These are phyloP conservation scores for Neodon shergylaensis DNA, from an alignment of 2,113 vertebrate genomes.

Conservation along the genomic window DNA sequence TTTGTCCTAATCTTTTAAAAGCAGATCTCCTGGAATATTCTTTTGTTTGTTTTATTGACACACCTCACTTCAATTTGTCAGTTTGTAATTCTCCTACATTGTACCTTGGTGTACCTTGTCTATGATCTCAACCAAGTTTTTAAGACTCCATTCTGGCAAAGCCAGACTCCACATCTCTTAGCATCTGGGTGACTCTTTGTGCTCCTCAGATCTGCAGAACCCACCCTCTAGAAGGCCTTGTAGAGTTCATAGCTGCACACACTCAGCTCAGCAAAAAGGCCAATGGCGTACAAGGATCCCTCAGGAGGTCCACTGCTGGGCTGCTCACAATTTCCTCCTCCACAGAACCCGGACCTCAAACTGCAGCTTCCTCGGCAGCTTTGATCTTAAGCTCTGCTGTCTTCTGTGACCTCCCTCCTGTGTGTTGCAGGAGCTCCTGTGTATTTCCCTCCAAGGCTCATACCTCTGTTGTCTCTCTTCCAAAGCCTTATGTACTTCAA, in stretches of 20 bases:
- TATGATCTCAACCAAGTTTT: neutral
- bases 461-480: neutral
- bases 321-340: neutral
- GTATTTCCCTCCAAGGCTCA: neutral
- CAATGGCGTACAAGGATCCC: neutral
- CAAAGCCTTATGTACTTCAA: neutral
- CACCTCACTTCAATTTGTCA: neutral
- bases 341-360: neutral
- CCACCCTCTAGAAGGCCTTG: neutral
- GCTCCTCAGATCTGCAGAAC: neutral
- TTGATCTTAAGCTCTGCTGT: neutral
- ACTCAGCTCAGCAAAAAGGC: neutral
- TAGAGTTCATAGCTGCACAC: neutral
- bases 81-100: neutral
- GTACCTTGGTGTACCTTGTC: neutral
- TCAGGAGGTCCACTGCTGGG: neutral
- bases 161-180: neutral
- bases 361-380: neutral
- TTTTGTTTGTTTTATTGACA: constrained; percentile 3
- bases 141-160: neutral
- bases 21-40: neutral
- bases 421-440: rapidly evolving
- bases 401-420: neutral
- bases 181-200: neutral
- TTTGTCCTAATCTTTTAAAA: neutral